Percentiles rank a stretch among this genome's conserved stretches.
These are phyloP conservation scores for Tetraodon nigroviridis DNA, from an alignment of 2,113 vertebrate genomes.

Conservation along the genomic window DNA sequence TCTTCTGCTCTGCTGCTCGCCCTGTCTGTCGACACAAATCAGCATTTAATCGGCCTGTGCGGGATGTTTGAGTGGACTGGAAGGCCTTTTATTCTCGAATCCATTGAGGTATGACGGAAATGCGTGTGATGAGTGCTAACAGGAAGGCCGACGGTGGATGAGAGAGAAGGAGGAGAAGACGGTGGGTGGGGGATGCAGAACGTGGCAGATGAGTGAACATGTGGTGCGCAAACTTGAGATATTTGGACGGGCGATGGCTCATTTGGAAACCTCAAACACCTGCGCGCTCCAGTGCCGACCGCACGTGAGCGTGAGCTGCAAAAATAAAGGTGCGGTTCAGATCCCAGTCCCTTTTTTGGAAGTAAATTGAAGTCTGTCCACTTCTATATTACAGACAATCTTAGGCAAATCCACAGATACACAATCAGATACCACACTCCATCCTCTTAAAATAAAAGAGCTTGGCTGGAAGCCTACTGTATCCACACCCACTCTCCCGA, in stretches of 20 bases:
- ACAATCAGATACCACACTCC: constrained; percentile 1
- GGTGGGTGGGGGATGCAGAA: background rate
- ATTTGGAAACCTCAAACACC: constrained; percentile 56
- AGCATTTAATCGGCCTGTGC: constrained; percentile 20
- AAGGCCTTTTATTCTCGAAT: constrained; percentile 46
- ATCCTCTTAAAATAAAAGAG: constrained; percentile 14
- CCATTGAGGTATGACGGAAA: constrained; percentile 34
- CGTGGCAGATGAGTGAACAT: constrained; percentile 1
- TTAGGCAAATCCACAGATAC: constrained; percentile 1
- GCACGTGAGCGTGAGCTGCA: constrained; percentile 9
- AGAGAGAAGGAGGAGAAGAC: constrained; percentile 19
- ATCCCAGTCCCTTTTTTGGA: constrained; percentile 13
- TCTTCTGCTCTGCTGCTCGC: constrained; percentile 24
- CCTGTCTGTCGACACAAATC: constrained; percentile 53
- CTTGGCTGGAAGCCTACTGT: background rate
- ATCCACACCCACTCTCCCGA: constrained; percentile 18
- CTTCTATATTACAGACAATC: constrained; percentile 11
- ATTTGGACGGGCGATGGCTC: constrained; percentile 32
- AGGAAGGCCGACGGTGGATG: constrained; percentile 19
- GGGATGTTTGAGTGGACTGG: constrained; percentile 51
- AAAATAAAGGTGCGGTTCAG: constrained; percentile 22
- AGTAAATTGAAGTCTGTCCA: too few relatives aligned
- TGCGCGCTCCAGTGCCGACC: constrained; percentile 18
- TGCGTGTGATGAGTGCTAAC: constrained; percentile 16
- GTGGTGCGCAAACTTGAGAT: constrained; percentile 4